phyloP scores from a whole-genome alignment of 2,888 invertebrate genomes.

The Slavum lentiscoides region DNA sequence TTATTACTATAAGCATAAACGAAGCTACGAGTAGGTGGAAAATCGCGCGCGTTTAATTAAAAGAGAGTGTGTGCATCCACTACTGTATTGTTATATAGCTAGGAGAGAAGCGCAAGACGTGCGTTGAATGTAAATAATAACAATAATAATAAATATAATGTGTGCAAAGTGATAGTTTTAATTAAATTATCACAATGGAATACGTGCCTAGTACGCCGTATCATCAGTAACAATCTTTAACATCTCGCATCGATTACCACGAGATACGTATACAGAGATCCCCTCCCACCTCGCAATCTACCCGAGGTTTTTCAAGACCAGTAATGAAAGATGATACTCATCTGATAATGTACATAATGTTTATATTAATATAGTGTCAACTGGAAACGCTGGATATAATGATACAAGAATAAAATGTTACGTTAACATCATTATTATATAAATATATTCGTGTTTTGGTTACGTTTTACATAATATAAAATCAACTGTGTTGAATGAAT shows the following conservation, averaged over 20 bases:
- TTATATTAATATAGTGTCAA: too few species aligned
- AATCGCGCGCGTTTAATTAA: background rate
- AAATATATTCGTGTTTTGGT: too few species aligned
- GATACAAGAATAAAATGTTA: too few species aligned
- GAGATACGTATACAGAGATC: background rate
- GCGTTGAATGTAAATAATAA: constrained; percentile 11
- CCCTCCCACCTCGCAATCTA: too few species aligned
- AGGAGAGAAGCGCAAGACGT: background rate
- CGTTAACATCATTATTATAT: too few species aligned
- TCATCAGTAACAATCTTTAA: constrained; percentile 13
- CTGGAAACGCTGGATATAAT: too few species aligned
- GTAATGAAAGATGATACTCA: too few species aligned
- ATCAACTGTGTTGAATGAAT: too few species aligned
- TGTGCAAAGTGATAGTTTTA: constrained; percentile 24
- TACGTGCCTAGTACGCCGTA: constrained; percentile 7
- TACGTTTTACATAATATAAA: too few species aligned
- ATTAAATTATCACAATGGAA: constrained; percentile 23
- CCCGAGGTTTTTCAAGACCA: too few species aligned
- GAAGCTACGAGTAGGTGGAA: constrained; percentile 2
- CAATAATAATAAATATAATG: background rate
- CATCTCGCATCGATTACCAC: constrained; percentile 9
- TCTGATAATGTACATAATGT: too few species aligned
- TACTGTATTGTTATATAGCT: background rate
- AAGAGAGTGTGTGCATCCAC: background rate
- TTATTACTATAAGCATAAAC: background rate